Percentiles rank a stretch among this genome's conserved stretches.
Conservation (phyloP, 1,140 invertebrate species). For the Drosophila lowei region DNA sequence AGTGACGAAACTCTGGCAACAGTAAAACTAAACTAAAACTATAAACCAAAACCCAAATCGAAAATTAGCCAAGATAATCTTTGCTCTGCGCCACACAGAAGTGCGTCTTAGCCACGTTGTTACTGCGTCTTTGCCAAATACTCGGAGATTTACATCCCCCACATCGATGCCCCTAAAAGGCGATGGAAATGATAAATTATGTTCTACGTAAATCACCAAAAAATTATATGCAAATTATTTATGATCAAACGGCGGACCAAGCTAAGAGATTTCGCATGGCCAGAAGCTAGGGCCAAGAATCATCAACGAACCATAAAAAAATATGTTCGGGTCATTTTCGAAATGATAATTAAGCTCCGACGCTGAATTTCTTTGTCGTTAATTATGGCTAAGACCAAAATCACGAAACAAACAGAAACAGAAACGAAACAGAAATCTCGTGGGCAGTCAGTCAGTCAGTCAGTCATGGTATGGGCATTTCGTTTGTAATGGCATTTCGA, state of each 20-base stretch:
- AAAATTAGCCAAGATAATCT: constrained; percentile 30
- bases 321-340: constrained; percentile 30
- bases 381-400: constrained; percentile 60
- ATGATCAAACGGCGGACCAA: not conserved
- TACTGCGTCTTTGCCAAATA: constrained; percentile 51
- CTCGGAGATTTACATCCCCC: constrained; percentile 21
- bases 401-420: constrained; percentile 24
- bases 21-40: constrained; percentile 9
- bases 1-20: constrained; percentile 53
- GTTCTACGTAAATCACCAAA: constrained; percentile 37
- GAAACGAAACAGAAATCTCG: constrained; percentile 28
- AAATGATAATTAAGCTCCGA: constrained; percentile 49
- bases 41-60: constrained; percentile 9
- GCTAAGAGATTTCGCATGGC: constrained; percentile 9
- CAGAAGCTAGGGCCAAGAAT: constrained; percentile 28
- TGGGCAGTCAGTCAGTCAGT: constrained; percentile 23
- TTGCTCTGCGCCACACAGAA: constrained; percentile 20
- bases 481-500: constrained; percentile 59
- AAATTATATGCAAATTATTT: constrained; percentile 50
- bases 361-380: constrained; percentile 50
- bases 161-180: constrained; percentile 29
- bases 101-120: constrained; percentile 2
- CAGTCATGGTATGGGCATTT: not conserved
- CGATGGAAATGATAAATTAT: constrained; percentile 44
- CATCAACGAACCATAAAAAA: constrained; percentile 7